Evolutionary conservation across 2,888 invertebrate species (phyloP), one percentile per base, ranked within the genome.

Genomic region (Ichneumon xanthorius): DNA sequence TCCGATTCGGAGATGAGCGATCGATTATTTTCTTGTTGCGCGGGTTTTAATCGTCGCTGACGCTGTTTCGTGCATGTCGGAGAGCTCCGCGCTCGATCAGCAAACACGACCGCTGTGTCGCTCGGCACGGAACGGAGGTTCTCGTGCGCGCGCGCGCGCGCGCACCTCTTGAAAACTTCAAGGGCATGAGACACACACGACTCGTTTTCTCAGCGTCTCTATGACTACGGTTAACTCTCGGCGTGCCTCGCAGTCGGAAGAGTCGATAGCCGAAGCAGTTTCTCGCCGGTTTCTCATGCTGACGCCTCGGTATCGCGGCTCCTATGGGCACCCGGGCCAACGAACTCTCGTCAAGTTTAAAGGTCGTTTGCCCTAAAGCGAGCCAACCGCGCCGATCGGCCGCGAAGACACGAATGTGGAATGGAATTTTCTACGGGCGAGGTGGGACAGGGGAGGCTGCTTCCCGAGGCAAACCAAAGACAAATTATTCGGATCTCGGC

Each of bases 291-390:
- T 58, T 73, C 73, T 45, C 61, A 61, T 50, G 22, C 14, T 30
- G 67, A 4, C 61, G 26, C 14, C 26, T 11, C 48, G 58, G 19
- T 72, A 63, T 63, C 70, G 53, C 22, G 65, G 33, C 11, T 63
- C 50, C 78, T 73, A 14, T 53, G 53, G 70, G 50, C 63, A 48
- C 45, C 73, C 30, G 63, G 86, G 82, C 65, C 82, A 84, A 79
- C 67, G 87, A 86, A 84, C 80, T 85, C 78, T 40, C 53, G 30
- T 70, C 78, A 75, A 73, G 76, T 86, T 80, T 73, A 80, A 86
- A 86, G 84, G 65, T 73, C 80, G 68, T 77, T 84, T 77, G 80
- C 72, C 86, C 80, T 76, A 84, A 84, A 84, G 80, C 55, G 76
- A 68, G 14, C 58, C 61, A 45, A 61, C 63, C 50, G 76, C 55